Base-by-base conservation (phyloP, 2,888 invertebrate species). In the Pseudococcus jackbeardsleyi region DNA sequence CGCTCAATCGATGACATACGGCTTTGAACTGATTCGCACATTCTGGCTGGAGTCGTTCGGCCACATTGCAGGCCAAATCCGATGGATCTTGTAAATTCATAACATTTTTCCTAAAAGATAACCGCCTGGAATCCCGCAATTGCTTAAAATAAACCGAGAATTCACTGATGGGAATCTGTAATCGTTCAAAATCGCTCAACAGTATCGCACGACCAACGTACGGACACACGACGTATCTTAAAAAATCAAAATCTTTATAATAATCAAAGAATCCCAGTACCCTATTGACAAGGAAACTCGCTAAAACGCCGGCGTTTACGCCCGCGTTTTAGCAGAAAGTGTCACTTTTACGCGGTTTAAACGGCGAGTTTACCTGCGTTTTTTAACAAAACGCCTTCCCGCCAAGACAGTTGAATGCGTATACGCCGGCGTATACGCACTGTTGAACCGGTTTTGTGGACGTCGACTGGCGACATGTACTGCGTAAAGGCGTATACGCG, bases 1-100 rank as follows among this genome's bases (percentile, higher is more conserved):
- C 46, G 39, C 33, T 42, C 4, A 39, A 79, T 19, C 42, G 79
- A 54, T 79, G n/a, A 54, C 87, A 87, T 17, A 87, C 22, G 4
- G 4, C 2, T 33, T 54, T 87, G 19, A 87, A 87, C 12, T 46
- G 8, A 46, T 46, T 46, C 46, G 46, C 46, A 46, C 46, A 46
- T 5, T 19, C 7, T 12, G 5, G 39, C 17, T 48, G 22, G 15
- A 79, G 6, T 50, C 12, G 50, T 79, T 39, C 39, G 1, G 79
- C 72, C 4, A 82, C 4, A n/a, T 87, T 87, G 4, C 1, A 26
- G 72, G 50, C 54, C 1, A 50, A 26, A 17, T 77, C 48, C 11
- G 87, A 50, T 9, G 87, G 39, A 19, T 87, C 87, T 77, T 87
- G 87, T 11, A 87, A 22, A 48, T 87, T 87, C 11, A 79, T 79